These are phyloP conservation scores for Tenebrio molitor DNA, from an alignment of 1,140 invertebrate genomes.

Conservation along the genomic window DNA sequence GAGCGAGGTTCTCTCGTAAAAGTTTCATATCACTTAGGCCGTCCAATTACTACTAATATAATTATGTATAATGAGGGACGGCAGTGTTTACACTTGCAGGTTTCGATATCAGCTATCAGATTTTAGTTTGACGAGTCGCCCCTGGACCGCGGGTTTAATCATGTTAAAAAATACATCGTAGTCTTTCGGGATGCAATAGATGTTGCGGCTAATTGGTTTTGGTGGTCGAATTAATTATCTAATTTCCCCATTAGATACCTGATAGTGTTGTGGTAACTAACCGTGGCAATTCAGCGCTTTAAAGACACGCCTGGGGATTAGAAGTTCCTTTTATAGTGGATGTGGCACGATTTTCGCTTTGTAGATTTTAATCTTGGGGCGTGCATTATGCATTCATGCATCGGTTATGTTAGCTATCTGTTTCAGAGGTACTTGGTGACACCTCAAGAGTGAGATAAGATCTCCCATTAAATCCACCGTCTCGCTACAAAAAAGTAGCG, in stretches of 20 bases:
- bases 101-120: background rate
- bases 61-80: background rate
- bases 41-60: background rate
- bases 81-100: background rate
- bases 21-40: background rate
- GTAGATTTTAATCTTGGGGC: constrained; percentile 54
- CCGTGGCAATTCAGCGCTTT: constrained; percentile 14
- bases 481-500: constrained; percentile 18
- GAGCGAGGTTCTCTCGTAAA: background rate
- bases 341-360: constrained; percentile 54
- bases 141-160: too few species aligned
- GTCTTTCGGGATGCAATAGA: background rate
- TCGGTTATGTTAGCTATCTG: constrained; percentile 55
- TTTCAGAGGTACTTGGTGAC: constrained; percentile 55
- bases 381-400: constrained; percentile 54
- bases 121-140: background rate
- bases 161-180: constrained; percentile 2
- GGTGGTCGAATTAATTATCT: constrained; percentile 33
- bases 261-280: constrained; percentile 13
- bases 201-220: constrained; percentile 19
- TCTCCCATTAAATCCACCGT: constrained; percentile 51
- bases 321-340: constrained; percentile 32
- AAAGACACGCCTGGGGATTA: constrained; percentile 21
- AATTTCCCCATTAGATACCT: constrained; percentile 28
- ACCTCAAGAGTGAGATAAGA: constrained; percentile 52